A percentile compares a stretch with the other conserved stretches of the same genome.
Conservation (phyloP, 2,888 invertebrate genomes). For the Ophion ellenae region DNA sequence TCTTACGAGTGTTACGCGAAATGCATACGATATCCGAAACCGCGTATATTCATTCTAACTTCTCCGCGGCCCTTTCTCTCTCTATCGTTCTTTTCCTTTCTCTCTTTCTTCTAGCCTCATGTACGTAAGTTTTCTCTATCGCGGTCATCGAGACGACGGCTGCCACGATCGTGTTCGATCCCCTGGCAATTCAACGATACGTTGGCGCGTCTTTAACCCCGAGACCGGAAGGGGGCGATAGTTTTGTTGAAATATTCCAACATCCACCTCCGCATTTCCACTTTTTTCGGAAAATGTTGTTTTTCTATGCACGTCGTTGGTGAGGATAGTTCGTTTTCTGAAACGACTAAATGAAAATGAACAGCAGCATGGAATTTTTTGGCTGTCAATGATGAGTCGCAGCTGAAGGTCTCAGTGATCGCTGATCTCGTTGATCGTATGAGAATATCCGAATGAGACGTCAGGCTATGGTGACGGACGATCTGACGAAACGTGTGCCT, state of each 20-base stretch:
- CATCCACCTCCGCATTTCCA: background rate
- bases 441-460: conserved; percentile 33
- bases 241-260: conserved; percentile 46
- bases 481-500: conserved; percentile 71
- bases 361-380: background rate
- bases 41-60: conserved; percentile 47
- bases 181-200: conserved; percentile 59
- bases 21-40: conserved; percentile 69
- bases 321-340: background rate
- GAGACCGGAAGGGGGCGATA: background rate
- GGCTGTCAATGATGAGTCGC: conserved; percentile 2
- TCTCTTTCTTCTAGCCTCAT: background rate
- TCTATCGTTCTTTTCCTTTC: conserved; percentile 12
- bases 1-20: conserved; percentile 67
- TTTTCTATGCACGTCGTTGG: background rate
- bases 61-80: conserved; percentile 3
- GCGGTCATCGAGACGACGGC: conserved; percentile 62
- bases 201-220: conserved; percentile 27
- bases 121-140: conserved; percentile 34
- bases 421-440: conserved; percentile 7
- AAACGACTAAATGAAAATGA: background rate
- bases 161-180: conserved; percentile 60
- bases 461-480: conserved; percentile 18
- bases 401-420: conserved; percentile 48
- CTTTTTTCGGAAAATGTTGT: background rate